phyloP scores from a whole-genome alignment of 2,797 vertebrate species.

The Sebastes vulpes region DNA sequence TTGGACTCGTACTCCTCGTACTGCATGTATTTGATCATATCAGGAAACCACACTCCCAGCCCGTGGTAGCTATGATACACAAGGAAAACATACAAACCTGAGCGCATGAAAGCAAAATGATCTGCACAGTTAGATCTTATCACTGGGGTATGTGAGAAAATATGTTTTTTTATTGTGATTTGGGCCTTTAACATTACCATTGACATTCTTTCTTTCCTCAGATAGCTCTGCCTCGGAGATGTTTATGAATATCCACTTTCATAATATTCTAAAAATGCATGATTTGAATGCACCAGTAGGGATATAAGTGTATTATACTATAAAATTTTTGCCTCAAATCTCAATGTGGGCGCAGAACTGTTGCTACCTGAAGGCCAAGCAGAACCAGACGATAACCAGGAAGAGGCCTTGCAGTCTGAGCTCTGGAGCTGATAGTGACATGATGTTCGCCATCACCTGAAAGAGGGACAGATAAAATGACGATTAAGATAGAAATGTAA shows the following conservation, averaged over 20 bases:
- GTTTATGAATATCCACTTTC: not conserved
- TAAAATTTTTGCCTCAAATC: not conserved
- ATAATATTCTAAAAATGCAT: not conserved
- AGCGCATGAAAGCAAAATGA: not conserved
- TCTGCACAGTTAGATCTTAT: not conserved
- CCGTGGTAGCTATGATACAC: constrained; percentile 91
- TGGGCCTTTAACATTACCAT: not conserved
- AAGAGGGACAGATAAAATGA: constrained; percentile 23
- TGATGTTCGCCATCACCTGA: constrained; percentile 94
- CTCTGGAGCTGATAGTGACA: constrained; percentile 92
- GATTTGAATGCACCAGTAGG: not conserved
- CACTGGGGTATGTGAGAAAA: rapidly evolving
- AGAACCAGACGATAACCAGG: constrained; percentile 96
- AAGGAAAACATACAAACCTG: not conserved
- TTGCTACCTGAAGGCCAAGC: constrained; percentile 94
- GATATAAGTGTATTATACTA: not conserved
- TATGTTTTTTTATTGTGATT: not conserved
- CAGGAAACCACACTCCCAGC: constrained; percentile 97
- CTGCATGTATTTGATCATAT: constrained; percentile 98
- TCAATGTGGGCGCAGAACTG: rapidly evolving
- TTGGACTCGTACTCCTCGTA: constrained; percentile 93
- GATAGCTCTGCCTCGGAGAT: not conserved
- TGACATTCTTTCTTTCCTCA: not conserved
- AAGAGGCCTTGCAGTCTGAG: constrained; percentile 92
- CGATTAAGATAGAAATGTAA: not conserved